A percentile compares a stretch with the other conserved stretches of the same genome.
Conservation (phyloP, 2,888 invertebrate species). For the Synergus itoensis region DNA sequence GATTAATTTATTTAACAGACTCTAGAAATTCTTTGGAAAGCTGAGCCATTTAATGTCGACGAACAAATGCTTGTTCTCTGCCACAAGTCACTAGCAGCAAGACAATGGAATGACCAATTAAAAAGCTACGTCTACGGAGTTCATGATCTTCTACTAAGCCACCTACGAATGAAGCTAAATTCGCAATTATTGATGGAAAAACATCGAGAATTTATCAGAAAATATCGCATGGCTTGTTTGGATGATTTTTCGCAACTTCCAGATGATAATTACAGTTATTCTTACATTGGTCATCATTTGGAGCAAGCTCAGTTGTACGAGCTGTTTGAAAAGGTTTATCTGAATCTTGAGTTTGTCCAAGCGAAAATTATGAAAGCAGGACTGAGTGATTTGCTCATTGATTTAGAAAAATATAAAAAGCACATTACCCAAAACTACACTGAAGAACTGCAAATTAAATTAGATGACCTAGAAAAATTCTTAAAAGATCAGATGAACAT, state of each 20-base stretch:
- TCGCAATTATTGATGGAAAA: constrained; percentile 78
- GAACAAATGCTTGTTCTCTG: constrained; percentile 83
- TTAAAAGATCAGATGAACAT: constrained; percentile 82
- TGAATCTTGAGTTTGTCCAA: constrained; percentile 85
- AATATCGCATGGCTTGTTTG: constrained; percentile 80
- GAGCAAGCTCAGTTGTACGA: constrained; percentile 80
- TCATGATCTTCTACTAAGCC: constrained; percentile 84
- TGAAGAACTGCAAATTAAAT: constrained; percentile 76
- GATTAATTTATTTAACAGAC: constrained; percentile 70
- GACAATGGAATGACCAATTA: constrained; percentile 82
- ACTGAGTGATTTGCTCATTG: constrained; percentile 84
- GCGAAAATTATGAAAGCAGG: constrained; percentile 85
- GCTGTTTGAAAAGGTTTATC: constrained; percentile 82
- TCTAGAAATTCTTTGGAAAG: constrained; percentile 79
- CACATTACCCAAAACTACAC: constrained; percentile 80
- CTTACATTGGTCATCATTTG: constrained; percentile 86
- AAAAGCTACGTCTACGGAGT: constrained; percentile 85
- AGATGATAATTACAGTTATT: constrained; percentile 86
- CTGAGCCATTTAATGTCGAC: constrained; percentile 79
- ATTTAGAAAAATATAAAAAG: constrained; percentile 83
- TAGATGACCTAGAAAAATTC: constrained; percentile 81
- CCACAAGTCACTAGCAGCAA: constrained; percentile 84
- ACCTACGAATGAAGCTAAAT: constrained; percentile 79
- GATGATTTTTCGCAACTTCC: constrained; percentile 81
- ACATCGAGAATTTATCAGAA: constrained; percentile 81